A percentile compares a stretch with the other conserved stretches of the same genome.
Conservation (phyloP, 2,797 vertebrate species). For the Cyprinodon diabolis region DNA sequence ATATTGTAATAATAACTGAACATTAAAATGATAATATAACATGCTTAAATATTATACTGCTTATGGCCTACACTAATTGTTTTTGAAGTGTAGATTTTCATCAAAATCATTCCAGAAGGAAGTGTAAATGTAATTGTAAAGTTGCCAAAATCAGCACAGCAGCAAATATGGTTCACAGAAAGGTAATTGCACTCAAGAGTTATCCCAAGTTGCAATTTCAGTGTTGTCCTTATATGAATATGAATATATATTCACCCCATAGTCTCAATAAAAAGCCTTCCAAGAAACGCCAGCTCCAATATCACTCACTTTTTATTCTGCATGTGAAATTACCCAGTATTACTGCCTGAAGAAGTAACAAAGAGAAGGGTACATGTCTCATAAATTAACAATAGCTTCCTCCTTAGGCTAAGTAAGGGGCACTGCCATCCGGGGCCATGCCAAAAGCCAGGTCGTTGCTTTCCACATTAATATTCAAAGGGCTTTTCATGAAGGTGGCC, state of each 20-base stretch:
- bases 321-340: slow-evolving; percentile 22
- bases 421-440: slow-evolving; percentile 19
- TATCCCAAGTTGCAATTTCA: not conserved
- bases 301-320: not conserved
- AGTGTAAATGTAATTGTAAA: slow-evolving; percentile 5
- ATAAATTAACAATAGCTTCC: slow-evolving; percentile 59
- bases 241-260: not conserved
- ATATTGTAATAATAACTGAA: not conserved
- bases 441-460: slow-evolving; percentile 40
- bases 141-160: slow-evolving; percentile 2
- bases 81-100: slow-evolving; percentile 15
- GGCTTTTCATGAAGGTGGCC: slow-evolving; percentile 50
- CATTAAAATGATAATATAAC: not conserved
- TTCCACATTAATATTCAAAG: slow-evolving; percentile 72
- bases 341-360: slow-evolving; percentile 29
- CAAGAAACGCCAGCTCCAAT: slow-evolving; percentile 1
- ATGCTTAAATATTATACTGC: not conserved
- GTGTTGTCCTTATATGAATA: not conserved
- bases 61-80: not conserved
- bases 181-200: not conserved
- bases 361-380: slow-evolving; percentile 36
- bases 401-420: slow-evolving; percentile 42
- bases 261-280: not conserved
- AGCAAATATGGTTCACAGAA: not conserved
- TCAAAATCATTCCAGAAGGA: slow-evolving; percentile 24